phyloP scores from a whole-genome alignment of 2,888 invertebrate species.

The Drosophila planitibia region DNA sequence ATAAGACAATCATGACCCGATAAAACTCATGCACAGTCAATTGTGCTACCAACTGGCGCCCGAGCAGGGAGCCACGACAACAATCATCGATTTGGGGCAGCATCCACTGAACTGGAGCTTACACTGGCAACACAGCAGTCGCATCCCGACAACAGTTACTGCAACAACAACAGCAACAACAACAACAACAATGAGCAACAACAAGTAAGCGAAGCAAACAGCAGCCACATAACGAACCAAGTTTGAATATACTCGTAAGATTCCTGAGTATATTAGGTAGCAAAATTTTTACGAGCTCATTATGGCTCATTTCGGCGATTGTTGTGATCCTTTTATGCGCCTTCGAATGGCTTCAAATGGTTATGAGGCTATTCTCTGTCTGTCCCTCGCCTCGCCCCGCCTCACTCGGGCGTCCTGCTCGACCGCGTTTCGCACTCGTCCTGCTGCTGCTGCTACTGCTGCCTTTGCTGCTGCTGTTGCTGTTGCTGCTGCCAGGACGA shows the following conservation, averaged over 20 bases:
- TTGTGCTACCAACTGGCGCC: conserved; percentile 47
- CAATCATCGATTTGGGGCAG: conserved; percentile 40
- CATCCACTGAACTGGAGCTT: conserved; percentile 33
- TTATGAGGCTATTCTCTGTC: conserved; percentile 83
- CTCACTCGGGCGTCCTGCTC: conserved; percentile 42
- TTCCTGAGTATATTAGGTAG: conserved; percentile 86
- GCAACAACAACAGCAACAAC: conserved; percentile 7
- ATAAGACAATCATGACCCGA: conserved; percentile 38
- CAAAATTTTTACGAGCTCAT: conserved; percentile 86
- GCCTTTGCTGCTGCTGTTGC: conserved; percentile 19
- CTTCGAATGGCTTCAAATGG: conserved; percentile 85
- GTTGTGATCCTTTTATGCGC: conserved; percentile 86
- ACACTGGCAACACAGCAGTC: conserved; percentile 31
- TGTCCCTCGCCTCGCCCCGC: conserved; percentile 20
- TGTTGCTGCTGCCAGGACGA: conserved; percentile 25
- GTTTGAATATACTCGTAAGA: conserved; percentile 83
- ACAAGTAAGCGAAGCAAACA: conserved; percentile 4
- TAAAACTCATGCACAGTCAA: conserved; percentile 33
- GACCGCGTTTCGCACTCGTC: conserved; percentile 33
- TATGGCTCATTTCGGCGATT: conserved; percentile 86
- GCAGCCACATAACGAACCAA: conserved; percentile 73
- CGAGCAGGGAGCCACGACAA: conserved; percentile 14
- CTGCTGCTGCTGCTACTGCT: conserved; percentile 18
- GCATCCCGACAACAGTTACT: conserved; percentile 35
- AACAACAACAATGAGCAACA: not conserved